Percentiles rank a stretch among this genome's conserved stretches.
These are phyloP conservation scores for Geotrupes spiniger DNA, from an alignment of 2,888 invertebrate genomes.

Conservation along the genomic window DNA sequence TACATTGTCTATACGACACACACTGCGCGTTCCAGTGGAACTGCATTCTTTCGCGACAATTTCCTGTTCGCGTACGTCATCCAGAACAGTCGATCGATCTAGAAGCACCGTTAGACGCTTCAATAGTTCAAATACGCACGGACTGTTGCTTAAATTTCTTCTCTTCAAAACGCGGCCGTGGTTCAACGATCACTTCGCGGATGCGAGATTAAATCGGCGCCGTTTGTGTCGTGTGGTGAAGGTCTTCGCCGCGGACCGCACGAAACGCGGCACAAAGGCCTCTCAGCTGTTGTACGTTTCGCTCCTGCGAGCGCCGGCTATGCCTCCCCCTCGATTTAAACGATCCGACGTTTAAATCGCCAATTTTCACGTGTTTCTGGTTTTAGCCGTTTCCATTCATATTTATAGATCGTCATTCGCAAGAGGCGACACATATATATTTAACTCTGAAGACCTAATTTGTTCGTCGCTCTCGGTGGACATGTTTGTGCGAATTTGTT, in stretches of 20 bases:
- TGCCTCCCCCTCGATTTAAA: background rate
- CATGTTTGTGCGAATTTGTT: too few relatives aligned
- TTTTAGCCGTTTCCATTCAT: too few relatives aligned
- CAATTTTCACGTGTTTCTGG: background rate
- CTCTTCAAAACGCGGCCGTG: background rate
- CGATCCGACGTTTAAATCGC: background rate
- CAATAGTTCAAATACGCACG: too few relatives aligned
- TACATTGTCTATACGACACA: conserved; percentile 6
- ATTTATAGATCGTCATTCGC: too few relatives aligned
- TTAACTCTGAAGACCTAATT: too few relatives aligned
- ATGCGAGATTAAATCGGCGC: conserved; percentile 3
- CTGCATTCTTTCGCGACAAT: conserved; percentile 11
- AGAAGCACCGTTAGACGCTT: conserved; percentile 10
- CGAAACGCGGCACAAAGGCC: conserved; percentile 1
- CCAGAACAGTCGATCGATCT: conserved; percentile 11
- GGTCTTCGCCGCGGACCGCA: conserved; percentile 3
- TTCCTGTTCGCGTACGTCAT: conserved; percentile 5
- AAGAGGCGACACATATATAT: too few relatives aligned
- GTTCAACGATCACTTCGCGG: background rate
- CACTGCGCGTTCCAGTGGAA: conserved; percentile 7
- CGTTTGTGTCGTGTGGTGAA: background rate
- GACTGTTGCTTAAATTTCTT: background rate
- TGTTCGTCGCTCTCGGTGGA: too few relatives aligned
- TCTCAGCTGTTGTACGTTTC: conserved; percentile 2
- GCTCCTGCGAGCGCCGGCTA: background rate